These are phyloP conservation scores for Ictidomys tridecemlineatus DNA, from an alignment of 2,113 vertebrate species.

Conservation along the genomic window DNA sequence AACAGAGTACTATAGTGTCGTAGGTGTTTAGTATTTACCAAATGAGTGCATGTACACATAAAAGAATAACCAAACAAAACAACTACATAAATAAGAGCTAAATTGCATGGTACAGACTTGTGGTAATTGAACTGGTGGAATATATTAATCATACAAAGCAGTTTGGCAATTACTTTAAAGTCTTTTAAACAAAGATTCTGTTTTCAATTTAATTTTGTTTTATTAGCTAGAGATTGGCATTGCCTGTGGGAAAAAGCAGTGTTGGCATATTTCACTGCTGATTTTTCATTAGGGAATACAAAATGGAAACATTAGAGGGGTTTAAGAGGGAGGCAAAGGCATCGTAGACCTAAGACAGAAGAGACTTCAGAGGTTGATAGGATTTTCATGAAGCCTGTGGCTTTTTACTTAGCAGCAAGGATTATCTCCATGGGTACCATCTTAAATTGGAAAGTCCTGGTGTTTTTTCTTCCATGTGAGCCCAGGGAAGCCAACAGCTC, in stretches of 20 bases:
- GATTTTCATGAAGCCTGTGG: conserved; percentile 10
- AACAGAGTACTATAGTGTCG: neutral
- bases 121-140: conserved; percentile 13
- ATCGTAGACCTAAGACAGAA: neutral
- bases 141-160: conserved; percentile 55
- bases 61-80: neutral
- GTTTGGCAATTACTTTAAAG: conserved; percentile 63
- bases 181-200: conserved; percentile 65
- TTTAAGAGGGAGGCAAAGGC: neutral
- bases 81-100: neutral
- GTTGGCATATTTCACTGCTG: conserved; percentile 22
- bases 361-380: neutral
- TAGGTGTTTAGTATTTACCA: neutral
- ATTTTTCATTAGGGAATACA: conserved; percentile 38
- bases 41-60: neutral
- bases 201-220: conserved; percentile 78
- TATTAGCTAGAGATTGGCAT: conserved; percentile 72
- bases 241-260: conserved; percentile 57
- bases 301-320: conserved; percentile 49
- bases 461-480: conserved; percentile 72
- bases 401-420: neutral
- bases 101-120: neutral
- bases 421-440: conserved; percentile 73
- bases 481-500: conserved; percentile 90
- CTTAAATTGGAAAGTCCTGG: conserved; percentile 88